Evolutionary conservation across 2,888 invertebrate genomes (phyloP).

Genomic region (Nowickia ferox): DNA sequence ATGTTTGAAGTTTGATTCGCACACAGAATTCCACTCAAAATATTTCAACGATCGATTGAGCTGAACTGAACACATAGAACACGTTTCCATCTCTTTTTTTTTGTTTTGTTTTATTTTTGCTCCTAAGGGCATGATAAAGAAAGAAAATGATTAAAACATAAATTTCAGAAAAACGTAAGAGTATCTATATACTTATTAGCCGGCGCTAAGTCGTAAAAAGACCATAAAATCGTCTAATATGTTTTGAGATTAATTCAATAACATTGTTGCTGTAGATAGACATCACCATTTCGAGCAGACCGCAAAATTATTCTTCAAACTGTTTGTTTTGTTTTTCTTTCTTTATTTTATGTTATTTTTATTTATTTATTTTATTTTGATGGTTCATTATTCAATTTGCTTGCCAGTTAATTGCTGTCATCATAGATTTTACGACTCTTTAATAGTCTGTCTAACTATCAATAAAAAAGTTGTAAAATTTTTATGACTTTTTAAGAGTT

Average conservation of each 20-base stretch:
- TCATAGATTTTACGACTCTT: slow-evolving; percentile 77
- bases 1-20: slow-evolving; percentile 60
- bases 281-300: slow-evolving; percentile 72
- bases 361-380: slow-evolving; percentile 48
- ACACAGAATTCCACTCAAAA: slow-evolving; percentile 24
- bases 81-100: not conserved
- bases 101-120: not conserved
- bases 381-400: slow-evolving; percentile 76
- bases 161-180: slow-evolving; percentile 30
- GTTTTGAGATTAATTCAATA: slow-evolving; percentile 49
- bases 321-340: slow-evolving; percentile 75
- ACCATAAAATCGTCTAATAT: slow-evolving; percentile 76
- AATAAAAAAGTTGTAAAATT: slow-evolving; percentile 77
- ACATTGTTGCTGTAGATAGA: slow-evolving; percentile 57
- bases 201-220: slow-evolving; percentile 83
- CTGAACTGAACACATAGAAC: not conserved
- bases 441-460: slow-evolving; percentile 72
- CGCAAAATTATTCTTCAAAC: slow-evolving; percentile 75
- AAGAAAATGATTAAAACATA: slow-evolving; percentile 26
- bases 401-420: slow-evolving; percentile 77
- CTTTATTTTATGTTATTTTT: slow-evolving; percentile 36
- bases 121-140: slow-evolving; percentile 5
- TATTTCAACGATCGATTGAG: slow-evolving; percentile 31
- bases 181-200: slow-evolving; percentile 54
- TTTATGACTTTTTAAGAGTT: slow-evolving; percentile 80